A percentile compares a stretch with the other conserved stretches of the same genome.
Evolutionary conservation across 2,797 vertebrate genomes (phyloP).

Genomic region (Siniperca scherzeri): DNA sequence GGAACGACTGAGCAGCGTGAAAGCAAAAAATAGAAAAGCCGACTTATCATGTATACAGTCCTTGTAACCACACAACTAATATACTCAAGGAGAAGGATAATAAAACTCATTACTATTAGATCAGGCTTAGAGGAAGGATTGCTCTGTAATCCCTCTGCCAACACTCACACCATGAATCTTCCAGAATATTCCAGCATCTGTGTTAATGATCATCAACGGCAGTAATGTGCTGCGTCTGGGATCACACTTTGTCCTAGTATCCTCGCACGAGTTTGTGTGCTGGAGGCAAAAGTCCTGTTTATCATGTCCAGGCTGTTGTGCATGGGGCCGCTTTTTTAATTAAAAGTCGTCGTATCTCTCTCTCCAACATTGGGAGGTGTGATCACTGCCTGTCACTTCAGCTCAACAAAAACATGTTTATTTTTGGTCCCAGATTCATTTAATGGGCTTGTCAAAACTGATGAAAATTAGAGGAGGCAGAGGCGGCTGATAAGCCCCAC

Average conservation of each 20-base stretch:
- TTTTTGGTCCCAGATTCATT: conserved; percentile 82
- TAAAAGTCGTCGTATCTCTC: conserved; percentile 71
- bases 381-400: conserved; percentile 83
- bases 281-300: conserved; percentile 60
- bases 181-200: conserved; percentile 39
- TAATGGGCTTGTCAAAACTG: conserved; percentile 85
- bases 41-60: conserved; percentile 41
- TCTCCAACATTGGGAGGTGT: conserved; percentile 75
- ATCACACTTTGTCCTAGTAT: conserved; percentile 30
- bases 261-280: conserved; percentile 25
- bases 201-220: conserved; percentile 51
- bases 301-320: conserved; percentile 52
- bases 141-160: conserved; percentile 53
- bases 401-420: conserved; percentile 83
- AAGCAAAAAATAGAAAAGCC: conserved; percentile 15
- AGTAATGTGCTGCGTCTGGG: conserved; percentile 26
- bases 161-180: conserved; percentile 34
- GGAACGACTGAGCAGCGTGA: not conserved
- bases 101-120: conserved; percentile 63
- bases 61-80: conserved; percentile 49
- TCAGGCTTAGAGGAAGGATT: conserved; percentile 56
- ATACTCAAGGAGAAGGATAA: conserved; percentile 51
- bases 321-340: conserved; percentile 71
- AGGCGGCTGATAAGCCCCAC: conserved; percentile 77
- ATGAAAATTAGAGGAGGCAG: conserved; percentile 83